Conservation (phyloP, 2,888 invertebrate species). For the Macrosoma leucophasiata region DNA sequence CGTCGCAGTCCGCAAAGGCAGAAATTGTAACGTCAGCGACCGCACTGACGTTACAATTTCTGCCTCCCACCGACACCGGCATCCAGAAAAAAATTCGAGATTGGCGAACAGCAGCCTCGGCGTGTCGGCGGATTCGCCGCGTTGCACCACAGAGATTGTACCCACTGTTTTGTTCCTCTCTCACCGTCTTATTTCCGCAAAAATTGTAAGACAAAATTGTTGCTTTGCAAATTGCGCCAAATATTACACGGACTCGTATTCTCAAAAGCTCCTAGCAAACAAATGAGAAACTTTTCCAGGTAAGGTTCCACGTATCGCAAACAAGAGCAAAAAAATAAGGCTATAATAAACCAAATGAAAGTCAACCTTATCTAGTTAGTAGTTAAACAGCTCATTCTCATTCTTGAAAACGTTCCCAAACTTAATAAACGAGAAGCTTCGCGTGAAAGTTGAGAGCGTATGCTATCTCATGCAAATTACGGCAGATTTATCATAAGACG, state of each 20-base stretch:
- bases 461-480: conserved; percentile 77
- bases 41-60: conserved; percentile 65
- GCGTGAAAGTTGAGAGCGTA: conserved; percentile 75
- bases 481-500: conserved; percentile 75
- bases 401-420: conserved; percentile 71
- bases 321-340: conserved; percentile 12
- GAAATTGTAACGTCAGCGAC: too few species aligned
- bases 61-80: conserved; percentile 39
- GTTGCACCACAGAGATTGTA: conserved; percentile 69
- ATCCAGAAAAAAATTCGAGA: conserved; percentile 64
- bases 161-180: conserved; percentile 67
- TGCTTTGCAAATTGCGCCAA: conserved; percentile 45
- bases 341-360: conserved; percentile 40
- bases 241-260: conserved; percentile 36
- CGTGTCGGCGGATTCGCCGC: conserved; percentile 64
- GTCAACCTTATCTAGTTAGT: conserved; percentile 62
- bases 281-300: too few species aligned
- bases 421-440: conserved; percentile 72
- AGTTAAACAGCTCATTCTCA: conserved; percentile 72
- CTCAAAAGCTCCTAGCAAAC: conserved; percentile 31
- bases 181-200: conserved; percentile 69
- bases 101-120: conserved; percentile 61
- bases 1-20: conserved; percentile 63
- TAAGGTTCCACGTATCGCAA: too few species aligned
- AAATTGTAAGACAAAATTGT: conserved; percentile 57